Evolutionary conservation across 1,140 invertebrate species (phyloP), one percentile per base, ranked within the genome.

Genomic region (Dolichoris vasculosae): DNA sequence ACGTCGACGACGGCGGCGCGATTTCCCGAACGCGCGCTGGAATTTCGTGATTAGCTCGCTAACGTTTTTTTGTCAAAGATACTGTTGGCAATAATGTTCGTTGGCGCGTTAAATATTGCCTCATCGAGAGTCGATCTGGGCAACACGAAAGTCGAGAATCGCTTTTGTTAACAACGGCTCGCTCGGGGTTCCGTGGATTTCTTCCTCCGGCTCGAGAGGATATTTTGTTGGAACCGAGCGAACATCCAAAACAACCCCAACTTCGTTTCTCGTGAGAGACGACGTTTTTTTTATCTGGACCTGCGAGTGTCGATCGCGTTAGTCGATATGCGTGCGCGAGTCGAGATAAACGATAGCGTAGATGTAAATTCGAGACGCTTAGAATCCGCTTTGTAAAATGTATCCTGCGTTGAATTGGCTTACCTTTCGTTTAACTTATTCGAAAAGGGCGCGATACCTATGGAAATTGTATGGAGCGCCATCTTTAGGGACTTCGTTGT

Each of bases 61-160:
- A 43, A n/a, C 90, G 89, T 90, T 90, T 90, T n/a, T 89, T 90
- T 89, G 89, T 87, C 85, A 77, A 55, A 81, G 11, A 43, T 55
- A 69, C 87, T 73, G 89, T 92, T 92, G 89, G 90, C 90, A 90
- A 92, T 92, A 92, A 90, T 92, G 90, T 89, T 91, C 91, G 91
- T 90, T 92, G 86, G 91, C 90, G 91, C 91, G 92, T 92, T 90
- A 83, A 91, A 90, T 90, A 90, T 93, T 93, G 89, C 91, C 88
- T 89, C 91, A 92, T 89, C 89, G 86, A 76, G 86, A 83, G 20
- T 82, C 85, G 55, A 78, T 67, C 84, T 30, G 9, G 32, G 38
- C 81, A 48, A 43, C 48, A 38, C 59, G 32, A 75, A 85, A 85
- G 55, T 67, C 23, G 67, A 35, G 77, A 79, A 59, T 78, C 71